A percentile compares a stretch with the other conserved stretches of the same genome.
phyloP scores from a whole-genome alignment of 2,797 vertebrate species.

The Melanotaenia pygmaea region DNA sequence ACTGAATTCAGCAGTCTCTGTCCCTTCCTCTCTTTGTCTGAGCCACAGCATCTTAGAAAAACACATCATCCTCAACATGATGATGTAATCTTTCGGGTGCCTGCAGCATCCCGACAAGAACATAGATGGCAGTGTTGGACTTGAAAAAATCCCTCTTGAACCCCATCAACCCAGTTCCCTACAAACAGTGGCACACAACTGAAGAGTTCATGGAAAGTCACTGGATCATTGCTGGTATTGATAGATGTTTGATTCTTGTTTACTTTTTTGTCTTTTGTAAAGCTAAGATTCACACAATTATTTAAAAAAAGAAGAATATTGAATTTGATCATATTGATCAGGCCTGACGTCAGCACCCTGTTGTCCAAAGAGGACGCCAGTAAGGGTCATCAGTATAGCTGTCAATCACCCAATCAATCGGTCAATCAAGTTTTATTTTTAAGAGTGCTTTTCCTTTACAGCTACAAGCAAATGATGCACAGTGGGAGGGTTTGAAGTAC shows the following conservation, averaged over 20 bases:
- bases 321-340: conserved; percentile 58
- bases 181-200: conserved; percentile 57
- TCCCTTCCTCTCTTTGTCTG: conserved; percentile 76
- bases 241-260: conserved; percentile 64
- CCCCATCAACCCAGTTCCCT: conserved; percentile 76
- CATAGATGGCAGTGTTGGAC: conserved; percentile 79
- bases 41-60: conserved; percentile 65
- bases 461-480: conserved; percentile 28
- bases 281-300: conserved; percentile 47
- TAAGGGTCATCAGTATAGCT: conserved; percentile 69
- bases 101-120: conserved; percentile 12
- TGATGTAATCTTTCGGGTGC: conserved; percentile 75
- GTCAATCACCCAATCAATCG: conserved; percentile 70
- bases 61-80: conserved; percentile 69
- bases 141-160: conserved; percentile 36
- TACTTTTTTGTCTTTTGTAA: conserved; percentile 30
- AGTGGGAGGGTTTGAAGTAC: conserved; percentile 27
- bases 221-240: conserved; percentile 73
- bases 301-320: conserved; percentile 50
- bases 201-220: conserved; percentile 75
- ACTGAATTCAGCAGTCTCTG: neutral
- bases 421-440: conserved; percentile 67
- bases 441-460: conserved; percentile 61
- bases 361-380: conserved; percentile 47
- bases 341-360: conserved; percentile 56